These are phyloP conservation scores for Dasysyrphus albostriatus DNA, from an alignment of 2,888 invertebrate genomes.

Conservation along the genomic window DNA sequence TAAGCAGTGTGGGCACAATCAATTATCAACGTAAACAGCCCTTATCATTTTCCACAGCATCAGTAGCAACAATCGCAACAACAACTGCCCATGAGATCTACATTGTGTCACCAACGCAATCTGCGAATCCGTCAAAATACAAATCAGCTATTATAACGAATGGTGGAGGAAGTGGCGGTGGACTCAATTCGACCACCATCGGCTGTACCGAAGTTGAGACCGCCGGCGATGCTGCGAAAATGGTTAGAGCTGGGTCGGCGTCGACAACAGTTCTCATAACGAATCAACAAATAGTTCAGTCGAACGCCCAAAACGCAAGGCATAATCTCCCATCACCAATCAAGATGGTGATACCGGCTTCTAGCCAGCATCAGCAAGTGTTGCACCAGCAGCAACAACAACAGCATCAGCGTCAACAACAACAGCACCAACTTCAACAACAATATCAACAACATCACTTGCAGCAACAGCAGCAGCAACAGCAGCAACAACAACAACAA, in stretches of 20 bases:
- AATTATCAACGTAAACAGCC: slow-evolving; percentile 79
- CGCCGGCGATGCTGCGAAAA: slow-evolving; percentile 79
- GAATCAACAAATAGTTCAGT: slow-evolving; percentile 78
- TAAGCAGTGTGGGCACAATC: slow-evolving; percentile 86
- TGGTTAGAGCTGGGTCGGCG: slow-evolving; percentile 79
- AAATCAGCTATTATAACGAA: slow-evolving; percentile 67
- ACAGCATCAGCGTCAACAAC: slow-evolving; percentile 81
- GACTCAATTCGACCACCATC: slow-evolving; percentile 61
- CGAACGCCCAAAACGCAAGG: slow-evolving; percentile 85
- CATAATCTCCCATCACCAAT: slow-evolving; percentile 79
- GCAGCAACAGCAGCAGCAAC: slow-evolving; percentile 84
- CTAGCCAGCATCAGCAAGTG: slow-evolving; percentile 79
- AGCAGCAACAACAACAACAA: slow-evolving; percentile 93
- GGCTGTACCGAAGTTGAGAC: slow-evolving; percentile 77
- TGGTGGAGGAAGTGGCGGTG: slow-evolving; percentile 52
- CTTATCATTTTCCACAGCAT: slow-evolving; percentile 72
- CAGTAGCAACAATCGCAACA: slow-evolving; percentile 66
- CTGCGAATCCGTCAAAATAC: slow-evolving; percentile 59
- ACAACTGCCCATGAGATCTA: slow-evolving; percentile 81
- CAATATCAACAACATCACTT: slow-evolving; percentile 82
- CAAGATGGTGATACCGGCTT: slow-evolving; percentile 84
- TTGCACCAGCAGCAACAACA: slow-evolving; percentile 82
- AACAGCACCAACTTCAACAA: slow-evolving; percentile 85
- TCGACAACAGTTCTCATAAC: slow-evolving; percentile 78
- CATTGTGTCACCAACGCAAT: slow-evolving; percentile 82